phyloP scores from a whole-genome alignment of 2,797 vertebrate genomes.

The Propithecus perrieri region DNA sequence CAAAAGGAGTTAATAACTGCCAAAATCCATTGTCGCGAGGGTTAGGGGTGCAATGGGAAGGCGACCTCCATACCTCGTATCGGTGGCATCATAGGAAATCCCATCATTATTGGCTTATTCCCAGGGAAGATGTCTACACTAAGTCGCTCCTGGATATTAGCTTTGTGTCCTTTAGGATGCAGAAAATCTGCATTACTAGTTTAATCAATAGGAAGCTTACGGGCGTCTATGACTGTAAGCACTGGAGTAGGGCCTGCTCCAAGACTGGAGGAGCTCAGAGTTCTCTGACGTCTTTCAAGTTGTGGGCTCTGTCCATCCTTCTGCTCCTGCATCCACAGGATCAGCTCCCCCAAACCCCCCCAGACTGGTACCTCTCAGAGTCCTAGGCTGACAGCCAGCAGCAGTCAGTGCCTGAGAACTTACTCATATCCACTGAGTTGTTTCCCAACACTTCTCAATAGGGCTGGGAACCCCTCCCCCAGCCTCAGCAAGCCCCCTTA shows the following conservation, averaged over 20 bases:
- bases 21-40: no score
- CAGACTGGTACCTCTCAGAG: no score
- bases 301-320: not conserved
- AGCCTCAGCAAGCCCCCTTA: not conserved
- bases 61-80: rapidly evolving
- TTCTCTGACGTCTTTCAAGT: not conserved
- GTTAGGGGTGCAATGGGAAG: not conserved
- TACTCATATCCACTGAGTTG: not conserved
- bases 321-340: not conserved
- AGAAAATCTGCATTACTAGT: not conserved
- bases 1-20: not conserved
- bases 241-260: not conserved
- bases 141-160: rapidly evolving
- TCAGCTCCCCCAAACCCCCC: not conserved
- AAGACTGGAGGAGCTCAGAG: rapidly evolving
- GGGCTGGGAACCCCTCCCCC: not conserved
- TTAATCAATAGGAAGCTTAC: not conserved
- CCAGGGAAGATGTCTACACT: no score
- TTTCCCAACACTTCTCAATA: not conserved
- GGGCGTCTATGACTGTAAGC: not conserved
- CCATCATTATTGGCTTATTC: no score
- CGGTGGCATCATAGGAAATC: not conserved
- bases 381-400: not conserved
- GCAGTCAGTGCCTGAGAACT: not conserved
- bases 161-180: not conserved